These are phyloP conservation scores for Simalia tracyae DNA, from an alignment of 2,797 vertebrate genomes.

Conservation along the genomic window DNA sequence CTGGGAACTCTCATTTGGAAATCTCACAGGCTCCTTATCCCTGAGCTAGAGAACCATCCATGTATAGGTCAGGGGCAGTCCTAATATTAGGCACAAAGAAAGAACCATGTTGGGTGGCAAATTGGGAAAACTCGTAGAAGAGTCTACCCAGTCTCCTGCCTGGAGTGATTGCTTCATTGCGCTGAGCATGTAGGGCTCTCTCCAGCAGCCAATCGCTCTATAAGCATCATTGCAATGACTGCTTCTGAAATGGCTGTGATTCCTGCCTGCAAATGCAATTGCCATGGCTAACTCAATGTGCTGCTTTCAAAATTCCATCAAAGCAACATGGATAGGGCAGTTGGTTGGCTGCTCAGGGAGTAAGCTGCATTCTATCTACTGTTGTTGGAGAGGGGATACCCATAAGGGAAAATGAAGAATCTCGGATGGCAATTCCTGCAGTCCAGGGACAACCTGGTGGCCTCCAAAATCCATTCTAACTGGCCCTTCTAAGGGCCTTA, in stretches of 20 bases:
- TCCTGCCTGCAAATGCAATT: not conserved
- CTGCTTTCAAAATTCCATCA: not conserved
- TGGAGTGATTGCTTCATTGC: not conserved
- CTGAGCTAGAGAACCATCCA: not conserved
- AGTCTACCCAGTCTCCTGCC: not conserved
- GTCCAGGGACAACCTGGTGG: not conserved
- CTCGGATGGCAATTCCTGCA: not conserved
- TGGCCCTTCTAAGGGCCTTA: not conserved
- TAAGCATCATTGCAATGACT: not conserved
- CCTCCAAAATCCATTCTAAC: not conserved
- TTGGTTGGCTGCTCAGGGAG: too few species aligned
- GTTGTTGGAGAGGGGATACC: not conserved
- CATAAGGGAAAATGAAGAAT: not conserved
- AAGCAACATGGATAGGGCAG: not conserved
- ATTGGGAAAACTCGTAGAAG: not conserved
- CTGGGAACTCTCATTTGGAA: not conserved
- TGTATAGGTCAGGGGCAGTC: not conserved
- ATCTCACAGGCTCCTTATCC: not conserved
- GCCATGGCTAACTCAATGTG: not conserved
- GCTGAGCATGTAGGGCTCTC: not conserved
- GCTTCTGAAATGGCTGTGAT: not conserved
- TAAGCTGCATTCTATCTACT: not conserved
- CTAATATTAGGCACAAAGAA: not conserved
- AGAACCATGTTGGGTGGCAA: not conserved
- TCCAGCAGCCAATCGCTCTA: not conserved